Evolutionary conservation across 2,113 vertebrate genomes (phyloP), one percentile per base, ranked within the genome.

Genomic region (Grantiella picta): DNA sequence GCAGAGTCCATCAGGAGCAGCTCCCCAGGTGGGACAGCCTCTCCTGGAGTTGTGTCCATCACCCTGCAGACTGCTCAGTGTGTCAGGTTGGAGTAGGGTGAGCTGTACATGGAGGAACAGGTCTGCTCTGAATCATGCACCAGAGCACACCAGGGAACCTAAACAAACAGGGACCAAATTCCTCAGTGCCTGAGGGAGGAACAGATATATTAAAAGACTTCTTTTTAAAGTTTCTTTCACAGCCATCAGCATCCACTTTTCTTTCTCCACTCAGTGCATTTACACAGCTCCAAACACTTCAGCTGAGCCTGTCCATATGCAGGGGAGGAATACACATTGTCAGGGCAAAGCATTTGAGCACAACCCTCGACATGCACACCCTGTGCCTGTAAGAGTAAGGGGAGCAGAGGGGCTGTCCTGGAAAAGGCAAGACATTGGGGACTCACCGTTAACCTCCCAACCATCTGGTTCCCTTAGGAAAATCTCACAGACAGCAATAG

Each of bases 331-430:
- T 86, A 52, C 22, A 50, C 6, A 33, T 28, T 79, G 72, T 63
- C 10, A 25, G 57, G 49, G n/a, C 0, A 4, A 16, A 45, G 20
- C 25, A 36, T 45, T 52, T 57, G 70, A 65, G 82, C 53, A 28
- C 10, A 24, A 4, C 10, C 29, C 38, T 49, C 4, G 7, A 52
- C n/a, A 45, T 0, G 1, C 22, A 45, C n/a, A 16, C 18, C 56
- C 82, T 1, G 0, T 31, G 36, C n/a, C 42, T 0, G 0, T 17
- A 42, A 49, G 61, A 52, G 15, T 1, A 1, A 23, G 24, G 33
- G 24, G 10, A 91, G 45, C n/a, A 68, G 64, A 68, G 49, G 29
- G 27, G 12, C 31, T 7, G 0, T 33, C 25, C 80, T 38, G 38
- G 38, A 28, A 79, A 38, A 40, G 9, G 33, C 83, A 91, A 35